phyloP scores from a whole-genome alignment of 2,113 vertebrate genomes.

The Alouatta palliata region DNA sequence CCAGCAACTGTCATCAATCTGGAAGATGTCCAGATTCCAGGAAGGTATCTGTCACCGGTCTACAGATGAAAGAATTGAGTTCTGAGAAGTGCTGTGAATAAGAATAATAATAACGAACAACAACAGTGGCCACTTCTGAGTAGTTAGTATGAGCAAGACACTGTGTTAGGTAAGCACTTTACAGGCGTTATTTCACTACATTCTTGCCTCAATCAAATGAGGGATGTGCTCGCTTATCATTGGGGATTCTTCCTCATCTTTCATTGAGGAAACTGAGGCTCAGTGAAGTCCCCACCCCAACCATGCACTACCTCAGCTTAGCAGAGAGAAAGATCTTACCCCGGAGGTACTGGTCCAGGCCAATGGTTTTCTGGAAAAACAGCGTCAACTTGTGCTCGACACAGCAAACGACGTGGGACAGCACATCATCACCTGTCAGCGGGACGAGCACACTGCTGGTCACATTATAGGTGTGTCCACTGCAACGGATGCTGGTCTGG shows the following conservation, averaged over 20 bases:
- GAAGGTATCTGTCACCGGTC: background rate
- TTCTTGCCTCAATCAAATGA: background rate
- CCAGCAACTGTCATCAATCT: no score
- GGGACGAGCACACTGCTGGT: background rate
- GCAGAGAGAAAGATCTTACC: constrained; percentile 25
- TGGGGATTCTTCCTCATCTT: background rate
- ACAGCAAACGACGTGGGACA: background rate
- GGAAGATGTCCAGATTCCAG: no score
- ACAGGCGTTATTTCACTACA: no score
- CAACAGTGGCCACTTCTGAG: background rate
- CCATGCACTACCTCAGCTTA: background rate
- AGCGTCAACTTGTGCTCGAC: background rate
- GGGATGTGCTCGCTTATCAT: background rate
- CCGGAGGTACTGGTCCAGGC: background rate
- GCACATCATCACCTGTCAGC: background rate
- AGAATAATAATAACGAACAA: background rate
- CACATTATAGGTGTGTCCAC: background rate
- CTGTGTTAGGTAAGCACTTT: background rate
- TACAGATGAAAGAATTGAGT: background rate
- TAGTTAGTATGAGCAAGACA: background rate
- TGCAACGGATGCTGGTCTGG: background rate
- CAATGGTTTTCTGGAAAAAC: background rate
- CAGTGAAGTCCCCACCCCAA: background rate
- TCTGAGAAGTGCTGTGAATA: background rate
- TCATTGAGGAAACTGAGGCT: background rate